Evolutionary conservation across 2,888 invertebrate species (phyloP), one percentile per base, ranked within the genome.

Genomic region (Priocnemis perturbator): DNA sequence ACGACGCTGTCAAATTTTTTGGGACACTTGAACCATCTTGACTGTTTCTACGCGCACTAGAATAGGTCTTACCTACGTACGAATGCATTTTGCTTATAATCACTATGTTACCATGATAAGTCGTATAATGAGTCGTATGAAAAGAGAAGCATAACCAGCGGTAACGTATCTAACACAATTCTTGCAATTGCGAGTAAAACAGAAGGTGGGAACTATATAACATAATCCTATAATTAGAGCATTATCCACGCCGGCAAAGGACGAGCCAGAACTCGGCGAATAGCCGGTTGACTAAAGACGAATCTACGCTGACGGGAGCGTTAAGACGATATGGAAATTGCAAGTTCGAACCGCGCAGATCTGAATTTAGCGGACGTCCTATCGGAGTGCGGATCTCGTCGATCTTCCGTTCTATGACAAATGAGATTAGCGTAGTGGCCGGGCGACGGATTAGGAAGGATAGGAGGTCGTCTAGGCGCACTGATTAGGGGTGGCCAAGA

Each of bases 361-460:
- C 76, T 78, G 71, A 73, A 79, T 79, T 77, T 79, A 76, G 67
- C 71, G 82, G 76, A 81, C 79, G 79, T 82, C 78, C 75, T 72
- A 58, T 69, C 70, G 52, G 69, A 69, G 67, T 69, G 52, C 19
- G 67, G 69, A 64, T 73, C 75, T 82, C 77, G 72, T 81, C 80
- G 81, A 83, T 84, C 79, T 83, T 82, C 73, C 69, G 75, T 68
- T 69, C 71, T 74, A 80, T 86, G 85, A 86, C 83, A 84, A 85
- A 85, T 77, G 83, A 83, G 86, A 86, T 85, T 86, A 84, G 85
- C 85, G 81, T 77, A 57, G 73, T 60, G 82, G 80, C 81, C 73
- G 69, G 74, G 71, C 79, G 77, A 62, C 59, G 79, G 81, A 83
- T 86, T 83, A 82, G 81, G 78, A 81, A 80, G 81, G 82, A 81